These are phyloP conservation scores for Vultur gryphus DNA, from an alignment of 2,797 vertebrate genomes.

Conservation along the genomic window DNA sequence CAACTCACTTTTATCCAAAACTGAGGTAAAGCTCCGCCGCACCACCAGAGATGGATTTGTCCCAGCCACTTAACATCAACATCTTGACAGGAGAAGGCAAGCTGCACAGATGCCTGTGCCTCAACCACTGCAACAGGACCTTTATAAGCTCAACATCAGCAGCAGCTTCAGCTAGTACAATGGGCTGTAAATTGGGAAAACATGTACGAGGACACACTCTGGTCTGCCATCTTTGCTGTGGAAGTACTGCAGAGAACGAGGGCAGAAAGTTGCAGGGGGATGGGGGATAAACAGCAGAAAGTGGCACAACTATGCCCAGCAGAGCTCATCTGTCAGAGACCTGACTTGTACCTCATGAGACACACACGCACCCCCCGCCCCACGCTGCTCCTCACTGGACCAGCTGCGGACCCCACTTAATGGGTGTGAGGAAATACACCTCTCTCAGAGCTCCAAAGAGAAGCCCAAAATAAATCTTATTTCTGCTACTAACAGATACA, in stretches of 20 bases:
- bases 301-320: accelerated
- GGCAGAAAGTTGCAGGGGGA: background rate
- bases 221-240: background rate
- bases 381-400: background rate
- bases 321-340: background rate
- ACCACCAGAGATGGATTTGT: background rate
- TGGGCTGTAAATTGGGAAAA: background rate
- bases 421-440: too few species aligned
- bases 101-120: background rate
- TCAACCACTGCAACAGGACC: background rate
- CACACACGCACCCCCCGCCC: too few species aligned
- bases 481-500: background rate
- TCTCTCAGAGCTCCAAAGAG: background rate
- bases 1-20: background rate
- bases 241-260: background rate
- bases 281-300: background rate
- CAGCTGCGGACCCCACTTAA: background rate
- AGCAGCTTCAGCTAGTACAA: background rate
- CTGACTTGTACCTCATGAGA: accelerated
- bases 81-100: background rate
- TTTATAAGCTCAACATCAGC: background rate
- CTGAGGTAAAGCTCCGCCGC: background rate
- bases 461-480: background rate
- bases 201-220: background rate
- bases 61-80: background rate